phyloP scores from a whole-genome alignment of 2,113 vertebrate species.

The Hydropotes inermis region DNA sequence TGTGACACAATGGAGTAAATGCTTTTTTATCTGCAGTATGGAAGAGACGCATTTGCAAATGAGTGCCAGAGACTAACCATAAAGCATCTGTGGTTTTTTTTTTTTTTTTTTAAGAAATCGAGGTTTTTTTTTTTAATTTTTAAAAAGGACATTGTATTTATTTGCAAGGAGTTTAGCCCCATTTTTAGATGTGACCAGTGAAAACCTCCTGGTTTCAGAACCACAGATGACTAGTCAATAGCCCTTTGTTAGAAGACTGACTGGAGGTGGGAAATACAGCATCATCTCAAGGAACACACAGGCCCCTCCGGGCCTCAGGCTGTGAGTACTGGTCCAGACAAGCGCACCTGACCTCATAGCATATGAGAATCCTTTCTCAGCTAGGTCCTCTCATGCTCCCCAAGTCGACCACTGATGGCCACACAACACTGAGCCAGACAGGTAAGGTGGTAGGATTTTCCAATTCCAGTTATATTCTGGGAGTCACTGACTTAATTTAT shows the following conservation, averaged over 20 bases:
- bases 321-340: too few species aligned
- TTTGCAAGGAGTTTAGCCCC: not conserved
- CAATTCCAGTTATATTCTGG: not conserved
- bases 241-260: not conserved
- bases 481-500: not conserved
- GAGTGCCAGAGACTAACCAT: not conserved
- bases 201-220: not conserved
- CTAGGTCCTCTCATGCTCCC: not conserved
- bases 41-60: not conserved
- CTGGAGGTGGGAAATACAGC: not conserved
- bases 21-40: slow-evolving; percentile 81
- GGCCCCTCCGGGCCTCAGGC: not conserved
- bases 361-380: not conserved
- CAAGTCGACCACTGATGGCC: too few species aligned
- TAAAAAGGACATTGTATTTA: not conserved
- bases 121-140: not conserved
- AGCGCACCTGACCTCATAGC: not conserved
- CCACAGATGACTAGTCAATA: not conserved
- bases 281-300: not conserved
- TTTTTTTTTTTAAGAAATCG: not conserved
- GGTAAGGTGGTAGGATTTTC: not conserved
- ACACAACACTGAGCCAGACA: not conserved
- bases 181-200: not conserved
- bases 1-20: slow-evolving; percentile 83
- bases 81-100: not conserved